Evolutionary conservation across 2,888 invertebrate species (phyloP), one percentile per base, ranked within the genome.

Genomic region (Sphinx pinastri): DNA sequence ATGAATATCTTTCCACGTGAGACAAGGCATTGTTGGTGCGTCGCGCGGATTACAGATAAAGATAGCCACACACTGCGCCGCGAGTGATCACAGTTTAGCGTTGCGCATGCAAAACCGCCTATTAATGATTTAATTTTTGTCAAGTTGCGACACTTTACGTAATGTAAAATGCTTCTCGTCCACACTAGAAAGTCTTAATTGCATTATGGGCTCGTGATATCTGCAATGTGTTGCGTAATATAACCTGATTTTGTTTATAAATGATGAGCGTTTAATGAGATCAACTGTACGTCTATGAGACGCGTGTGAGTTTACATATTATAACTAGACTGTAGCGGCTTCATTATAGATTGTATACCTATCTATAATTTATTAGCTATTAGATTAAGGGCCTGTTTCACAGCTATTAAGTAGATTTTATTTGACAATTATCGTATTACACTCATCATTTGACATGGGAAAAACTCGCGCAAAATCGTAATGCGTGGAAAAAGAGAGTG

Each of bases 111-210:
- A 19, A 47, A 31, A 63, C 45, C 16, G n/a, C 49, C 51, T 52
- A 63, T 51, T 51, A 54, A 63, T 69, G 47, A 54, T 63, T 52
- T 16, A 63, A 60, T 45, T 69, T 54, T 63, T 31, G 47, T 60
- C 54, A 60, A 19, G 45, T 69, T 60, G 60, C 45, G 47, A 54
- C 52, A 60, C 45, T 60, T 54, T 63, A 38, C 67, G 67, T 49
- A 63, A 63, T 49, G 63, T 49, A 19, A 63, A 47, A 49, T 63
- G 63, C 12, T 63, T 47, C 63, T 63, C 49, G 63, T 49, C 19
- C 16, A 51, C 59, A 57, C 68, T 31, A 52, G 68, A 68, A 68
- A 55, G 68, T 38, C 38, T 68, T 59, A 31, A 58, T 68, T 57
- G 59, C 59, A 12, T 68, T 25, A 13, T 63, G 49, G 63, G 19